Base-by-base conservation (phyloP, 2,113 vertebrate species). In the Camelus bactrianus region DNA sequence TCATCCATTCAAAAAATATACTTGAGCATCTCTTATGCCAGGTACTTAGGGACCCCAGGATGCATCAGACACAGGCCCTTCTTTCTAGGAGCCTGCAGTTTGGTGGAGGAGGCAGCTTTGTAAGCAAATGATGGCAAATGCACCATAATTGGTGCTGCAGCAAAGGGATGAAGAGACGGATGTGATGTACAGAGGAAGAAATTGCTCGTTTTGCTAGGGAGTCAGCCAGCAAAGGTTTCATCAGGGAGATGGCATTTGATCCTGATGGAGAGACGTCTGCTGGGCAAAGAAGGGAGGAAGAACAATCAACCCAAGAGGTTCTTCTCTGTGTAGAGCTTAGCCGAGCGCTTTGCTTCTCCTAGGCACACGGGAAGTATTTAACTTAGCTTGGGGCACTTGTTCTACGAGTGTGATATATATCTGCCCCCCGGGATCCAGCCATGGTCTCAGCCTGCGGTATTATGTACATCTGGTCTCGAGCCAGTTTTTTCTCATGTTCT, bases 1-100 rank as follows among this genome's bases (percentile, higher is more conserved):
- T 96, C 35, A 94, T 79, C 96, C 46, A 83, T 93, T 95, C 28
- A 35, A 62, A 32, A 91, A 91, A 54, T 64, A 5, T 11, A 52
- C 22, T 85, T 85, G 35, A 81, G 14, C 50, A 58, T 76, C 88
- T 85, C 42, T 60, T 30, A 1, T 50, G 26, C 67, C 42, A 67
- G 58, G 70, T 77, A 35, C n/a, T n/a, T 35, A 32, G 26, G 60
- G 80, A 65, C 60, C 12, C 5, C 35, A 17, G 54, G 35, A 80
- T 76, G 38, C 58, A 46, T 38, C 30, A 50, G 8, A 42, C 20
- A 4, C 4, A 89, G 56, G 26, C 38, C 4, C 50, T 72, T 65
- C 30, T 89, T 93, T 65, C 48, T 60, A 30, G 50, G 24, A 89
- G 26, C 46, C 82, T 84, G 8, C 60, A 65, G 24, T 92, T 76